Percentiles rank a stretch among this genome's conserved stretches.
Conservation (phyloP, 2,113 vertebrate species). For the Gopherus evgoodei region DNA sequence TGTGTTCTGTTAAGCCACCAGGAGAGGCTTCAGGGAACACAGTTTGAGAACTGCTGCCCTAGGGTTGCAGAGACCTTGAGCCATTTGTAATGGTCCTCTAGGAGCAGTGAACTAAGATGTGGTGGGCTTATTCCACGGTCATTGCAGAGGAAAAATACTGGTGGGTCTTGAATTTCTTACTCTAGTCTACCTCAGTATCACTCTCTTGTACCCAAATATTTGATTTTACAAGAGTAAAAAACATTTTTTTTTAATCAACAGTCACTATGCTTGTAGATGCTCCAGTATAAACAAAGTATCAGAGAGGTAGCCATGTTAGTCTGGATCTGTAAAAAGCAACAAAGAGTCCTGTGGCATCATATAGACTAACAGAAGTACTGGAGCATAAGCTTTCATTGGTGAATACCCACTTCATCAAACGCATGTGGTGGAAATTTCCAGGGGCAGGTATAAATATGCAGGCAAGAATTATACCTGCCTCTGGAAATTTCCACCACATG, state of each 20-base stretch:
- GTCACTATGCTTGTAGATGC: not conserved
- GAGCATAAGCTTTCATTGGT: too few species aligned
- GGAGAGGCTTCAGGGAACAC: not conserved
- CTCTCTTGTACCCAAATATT: not conserved
- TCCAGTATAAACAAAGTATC: not conserved
- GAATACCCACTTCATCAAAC: too few species aligned
- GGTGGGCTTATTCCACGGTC: not conserved
- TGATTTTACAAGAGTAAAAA: not conserved
- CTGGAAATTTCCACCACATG: too few species aligned
- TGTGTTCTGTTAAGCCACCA: not conserved
- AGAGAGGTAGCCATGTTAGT: too few species aligned
- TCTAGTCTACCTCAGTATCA: not conserved
- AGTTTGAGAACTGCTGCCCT: not conserved
- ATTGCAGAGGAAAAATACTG: conserved; percentile 15
- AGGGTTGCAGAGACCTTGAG: not conserved
- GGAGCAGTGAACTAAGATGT: not conserved
- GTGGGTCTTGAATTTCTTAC: conserved; percentile 20
- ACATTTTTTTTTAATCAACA: not conserved
- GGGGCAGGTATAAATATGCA: too few species aligned
- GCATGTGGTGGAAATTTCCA: too few species aligned
- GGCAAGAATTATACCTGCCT: too few species aligned
- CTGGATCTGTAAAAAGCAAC: too few species aligned
- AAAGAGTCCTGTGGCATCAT: too few species aligned
- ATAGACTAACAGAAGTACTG: too few species aligned
- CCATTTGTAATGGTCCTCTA: not conserved